Evolutionary conservation across 2,888 invertebrate species (phyloP), one percentile per base, ranked within the genome.

Genomic region (Eupithecia dodoneata): DNA sequence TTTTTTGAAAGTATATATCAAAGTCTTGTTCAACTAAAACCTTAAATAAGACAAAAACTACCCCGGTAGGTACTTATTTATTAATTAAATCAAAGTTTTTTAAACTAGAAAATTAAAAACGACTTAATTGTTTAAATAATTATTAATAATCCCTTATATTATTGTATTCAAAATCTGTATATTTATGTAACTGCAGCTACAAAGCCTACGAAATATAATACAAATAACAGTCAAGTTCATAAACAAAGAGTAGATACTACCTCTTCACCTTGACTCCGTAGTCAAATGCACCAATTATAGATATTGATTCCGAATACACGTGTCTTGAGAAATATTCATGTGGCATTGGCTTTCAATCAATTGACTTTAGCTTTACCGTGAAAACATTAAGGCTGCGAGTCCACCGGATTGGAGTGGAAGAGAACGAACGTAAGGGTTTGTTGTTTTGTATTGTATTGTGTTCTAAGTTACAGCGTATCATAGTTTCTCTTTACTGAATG

Each of bases 281-380:
- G 10, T 44, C 67, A 49, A 72, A 73, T 73, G 76, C 69, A 76
- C 45, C 42, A 59, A 74, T 74, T 55, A 59, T 72, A 12, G 30
- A 15, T 77, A 77, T 77, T 77, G 77, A 77, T 77, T 74, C 67
- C 18, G 55, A 42, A 18, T 67, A 55, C 65, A 73, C 41, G 66
- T 74, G 74, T 66, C 18, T 6, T 45, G 30, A 71, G 47, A 47
- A 67, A 67, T 12, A 63, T 63, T 47, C 15, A 44, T 30, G 44
- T 45, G 3, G 18, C 30, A 1, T 70, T 30, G 30, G 30, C 30
- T 30, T 30, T 30, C 0, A 30, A 30, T 30, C 30, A 30, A 13
- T 70, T 70, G 66, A 66, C 41, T 42, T 70, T 30, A n/a, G 44
- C 18, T 45, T 44, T 9, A 45, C 42, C 42, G 13, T 69, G 45